Conservation (phyloP, 2,797 vertebrate species). For the Holocentrus rufus region DNA sequence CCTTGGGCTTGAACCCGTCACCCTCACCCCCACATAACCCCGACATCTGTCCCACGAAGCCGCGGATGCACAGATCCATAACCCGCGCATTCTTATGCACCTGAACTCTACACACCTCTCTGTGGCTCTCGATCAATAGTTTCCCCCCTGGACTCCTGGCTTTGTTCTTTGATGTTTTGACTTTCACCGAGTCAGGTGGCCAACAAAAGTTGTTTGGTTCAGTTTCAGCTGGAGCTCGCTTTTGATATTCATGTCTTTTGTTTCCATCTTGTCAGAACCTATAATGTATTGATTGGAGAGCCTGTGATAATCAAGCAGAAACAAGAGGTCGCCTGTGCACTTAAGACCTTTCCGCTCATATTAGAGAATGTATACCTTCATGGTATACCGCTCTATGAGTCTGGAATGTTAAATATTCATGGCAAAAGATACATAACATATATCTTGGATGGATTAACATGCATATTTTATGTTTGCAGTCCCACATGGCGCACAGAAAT, state of each 20-base stretch:
- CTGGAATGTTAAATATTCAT: slow-evolving; percentile 77
- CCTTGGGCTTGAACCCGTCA: slow-evolving; percentile 55
- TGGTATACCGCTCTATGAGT: slow-evolving; percentile 33
- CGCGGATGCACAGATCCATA: slow-evolving; percentile 46
- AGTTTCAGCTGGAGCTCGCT: slow-evolving; percentile 41
- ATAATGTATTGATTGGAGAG: slow-evolving; percentile 73
- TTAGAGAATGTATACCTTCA: slow-evolving; percentile 37
- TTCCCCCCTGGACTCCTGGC: slow-evolving; percentile 21
- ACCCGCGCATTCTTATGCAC: slow-evolving; percentile 35
- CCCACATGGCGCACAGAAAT: slow-evolving; percentile 56
- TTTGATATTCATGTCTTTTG: slow-evolving; percentile 60
- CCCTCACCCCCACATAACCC: slow-evolving; percentile 72
- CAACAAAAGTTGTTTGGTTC: slow-evolving; percentile 47
- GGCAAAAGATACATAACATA: slow-evolving; percentile 52
- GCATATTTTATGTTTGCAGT: slow-evolving; percentile 75
- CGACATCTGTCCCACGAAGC: slow-evolving; percentile 65
- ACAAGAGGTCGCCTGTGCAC: slow-evolving; percentile 38
- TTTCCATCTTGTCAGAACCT: slow-evolving; percentile 57
- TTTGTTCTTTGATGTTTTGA: slow-evolving; percentile 72
- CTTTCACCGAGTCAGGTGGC: slow-evolving; percentile 50
- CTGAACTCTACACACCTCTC: slow-evolving; percentile 68
- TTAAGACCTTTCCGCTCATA: slow-evolving; percentile 47
- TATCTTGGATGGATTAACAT: slow-evolving; percentile 79
- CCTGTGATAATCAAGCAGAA: slow-evolving; percentile 44
- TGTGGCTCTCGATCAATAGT: slow-evolving; percentile 70